Evolutionary conservation across 2,888 invertebrate genomes (phyloP).

Genomic region (Morinoia aosen): DNA sequence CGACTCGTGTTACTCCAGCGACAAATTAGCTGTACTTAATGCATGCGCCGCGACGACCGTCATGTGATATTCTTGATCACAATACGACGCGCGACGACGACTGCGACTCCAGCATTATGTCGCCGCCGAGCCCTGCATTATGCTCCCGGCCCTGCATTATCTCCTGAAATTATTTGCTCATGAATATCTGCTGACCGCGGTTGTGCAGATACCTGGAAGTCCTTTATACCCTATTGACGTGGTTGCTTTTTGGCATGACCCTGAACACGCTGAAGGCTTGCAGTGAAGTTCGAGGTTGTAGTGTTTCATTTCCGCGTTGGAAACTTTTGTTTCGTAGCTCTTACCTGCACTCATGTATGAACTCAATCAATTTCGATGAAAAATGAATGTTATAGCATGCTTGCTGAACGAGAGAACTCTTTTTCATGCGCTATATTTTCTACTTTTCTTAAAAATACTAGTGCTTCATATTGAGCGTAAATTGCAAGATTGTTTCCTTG

Average conservation of each 20-base stretch:
- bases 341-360: not conserved
- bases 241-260: not conserved
- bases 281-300: not conserved
- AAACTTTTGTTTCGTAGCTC: not conserved
- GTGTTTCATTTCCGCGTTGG: not conserved
- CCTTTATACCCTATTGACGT: not conserved
- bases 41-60: not conserved
- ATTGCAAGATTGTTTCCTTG: not conserved
- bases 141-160: not conserved
- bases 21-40: slow-evolving; percentile 6
- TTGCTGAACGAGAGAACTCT: too few species aligned
- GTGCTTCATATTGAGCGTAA: not conserved
- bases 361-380: too few species aligned
- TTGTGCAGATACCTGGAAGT: not conserved
- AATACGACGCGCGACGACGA: not conserved
- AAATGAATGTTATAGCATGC: too few species aligned
- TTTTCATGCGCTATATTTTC: not conserved
- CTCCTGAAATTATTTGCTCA: not conserved
- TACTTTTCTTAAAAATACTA: not conserved
- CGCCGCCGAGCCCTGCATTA: not conserved
- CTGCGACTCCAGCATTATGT: not conserved
- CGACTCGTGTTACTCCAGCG: not conserved
- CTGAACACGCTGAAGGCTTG: not conserved
- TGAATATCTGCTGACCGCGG: not conserved
- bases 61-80: slow-evolving; percentile 42